phyloP scores from a whole-genome alignment of 2,888 invertebrate genomes.

The Pristionchus arcanus region DNA sequence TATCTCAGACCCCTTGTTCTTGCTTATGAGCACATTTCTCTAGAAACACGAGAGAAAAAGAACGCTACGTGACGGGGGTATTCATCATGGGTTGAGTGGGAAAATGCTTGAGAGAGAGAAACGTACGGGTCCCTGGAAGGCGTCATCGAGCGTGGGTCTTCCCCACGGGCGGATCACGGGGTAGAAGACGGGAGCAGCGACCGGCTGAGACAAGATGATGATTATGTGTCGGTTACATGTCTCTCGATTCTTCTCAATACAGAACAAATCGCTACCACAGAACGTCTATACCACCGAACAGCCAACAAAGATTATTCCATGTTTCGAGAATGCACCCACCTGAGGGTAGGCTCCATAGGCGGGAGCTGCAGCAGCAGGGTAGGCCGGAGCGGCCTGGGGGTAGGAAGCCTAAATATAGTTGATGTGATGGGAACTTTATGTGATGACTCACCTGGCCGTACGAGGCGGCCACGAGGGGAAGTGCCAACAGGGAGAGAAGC shows the following conservation, averaged over 20 bases:
- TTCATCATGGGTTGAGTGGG: background rate
- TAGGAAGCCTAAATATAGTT: background rate
- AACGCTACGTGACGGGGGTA: background rate
- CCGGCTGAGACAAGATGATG: background rate
- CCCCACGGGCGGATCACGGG: slow-evolving; percentile 3
- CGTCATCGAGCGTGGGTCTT: slow-evolving; percentile 40
- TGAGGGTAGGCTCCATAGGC: background rate
- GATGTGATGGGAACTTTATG: background rate
- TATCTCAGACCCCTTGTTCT: background rate
- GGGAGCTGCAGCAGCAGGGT: slow-evolving; percentile 17
- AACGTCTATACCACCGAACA: too few species aligned
- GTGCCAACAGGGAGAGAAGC: slow-evolving; percentile 39
- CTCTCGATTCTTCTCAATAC: background rate
- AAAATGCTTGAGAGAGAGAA: background rate
- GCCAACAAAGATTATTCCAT: too few species aligned
- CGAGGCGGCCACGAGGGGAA: slow-evolving; percentile 17
- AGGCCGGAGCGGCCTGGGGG: background rate
- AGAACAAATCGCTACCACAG: too few species aligned
- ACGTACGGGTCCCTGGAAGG: slow-evolving; percentile 52
- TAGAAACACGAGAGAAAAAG: background rate
- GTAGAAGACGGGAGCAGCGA: slow-evolving; percentile 18
- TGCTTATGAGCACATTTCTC: background rate
- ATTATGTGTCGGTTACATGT: background rate
- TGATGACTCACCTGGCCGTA: slow-evolving; percentile 14
- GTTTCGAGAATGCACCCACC: background rate